Evolutionary conservation across 2,888 invertebrate genomes (phyloP), one percentile per base, ranked within the genome.

Genomic region (Drosophila cognata): DNA sequence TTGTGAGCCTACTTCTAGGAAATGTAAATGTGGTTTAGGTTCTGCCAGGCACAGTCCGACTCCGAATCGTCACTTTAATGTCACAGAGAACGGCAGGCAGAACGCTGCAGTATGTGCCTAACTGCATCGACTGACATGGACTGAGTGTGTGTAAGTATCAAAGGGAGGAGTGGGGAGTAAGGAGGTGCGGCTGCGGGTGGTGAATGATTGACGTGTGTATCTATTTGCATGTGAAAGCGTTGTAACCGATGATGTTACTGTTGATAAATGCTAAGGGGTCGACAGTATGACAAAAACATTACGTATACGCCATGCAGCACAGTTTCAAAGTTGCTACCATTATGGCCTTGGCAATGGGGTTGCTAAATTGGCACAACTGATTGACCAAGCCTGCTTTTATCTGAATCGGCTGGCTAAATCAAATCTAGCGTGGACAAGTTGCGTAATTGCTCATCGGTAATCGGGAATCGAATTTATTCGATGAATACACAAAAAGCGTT

Each of bases 181-280:
- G 13, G 16, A 25, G 25, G 25, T 21, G 13, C 18, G 5, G 13
- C 13, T 28, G 58, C 16, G 4, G 18, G 35, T 11, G 6, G n/a
- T 31, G 46, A 63, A 29, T 63, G 36, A 64, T 61, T 70, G 68
- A 73, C 58, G 74, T 70, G 64, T 70, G 13, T 84, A 81, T 75
- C 66, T 70, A 84, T 89, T 87, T 87, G 79, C 74, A 81, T 87
- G 78, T 61, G 56, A 67, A 66, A 72, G 67, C 75, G 75, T 75
- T 72, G 70, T 62, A 72, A 67, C 55, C 74, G 71, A 64, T 69
- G 63, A 36, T 56, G 63, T 33, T 58, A 41, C 46, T 60, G 55
- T 73, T 82, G 82, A 82, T 78, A 69, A 82, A 81, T 71, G 85
- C 71, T 71, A 81, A 81, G 71, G 61, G 73, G 59, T 58, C 55